These are phyloP conservation scores for Malacosoma neustria DNA, from an alignment of 2,888 invertebrate species.

Conservation along the genomic window DNA sequence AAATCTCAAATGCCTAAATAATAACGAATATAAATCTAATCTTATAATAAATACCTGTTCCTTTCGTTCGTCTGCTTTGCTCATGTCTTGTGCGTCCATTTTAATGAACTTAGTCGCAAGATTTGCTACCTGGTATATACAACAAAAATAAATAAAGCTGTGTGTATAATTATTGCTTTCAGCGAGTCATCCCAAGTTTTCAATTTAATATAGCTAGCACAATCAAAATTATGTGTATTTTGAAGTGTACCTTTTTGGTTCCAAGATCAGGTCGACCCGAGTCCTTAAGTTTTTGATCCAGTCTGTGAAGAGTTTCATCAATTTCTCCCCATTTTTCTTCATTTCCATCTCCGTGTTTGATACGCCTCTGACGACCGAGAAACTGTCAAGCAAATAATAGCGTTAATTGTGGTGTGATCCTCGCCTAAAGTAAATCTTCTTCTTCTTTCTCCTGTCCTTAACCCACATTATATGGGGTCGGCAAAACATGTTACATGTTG, in stretches of 20 bases:
- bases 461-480: too few species aligned
- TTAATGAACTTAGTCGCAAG: conserved; percentile 84
- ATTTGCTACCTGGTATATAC: conserved; percentile 84
- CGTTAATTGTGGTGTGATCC: not conserved
- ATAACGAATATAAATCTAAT: too few species aligned
- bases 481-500: too few species aligned
- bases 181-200: too few species aligned
- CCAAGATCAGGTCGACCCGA: conserved; percentile 58
- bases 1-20: too few species aligned
- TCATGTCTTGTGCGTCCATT: conserved; percentile 70
- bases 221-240: too few species aligned
- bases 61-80: too few species aligned
- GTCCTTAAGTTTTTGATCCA: conserved; percentile 52
- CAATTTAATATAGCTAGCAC: too few species aligned
- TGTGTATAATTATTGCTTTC: too few species aligned
- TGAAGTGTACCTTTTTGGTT: conserved; percentile 81
- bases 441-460: too few species aligned
- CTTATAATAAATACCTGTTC: too few species aligned
- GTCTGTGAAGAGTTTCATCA: conserved; percentile 51
- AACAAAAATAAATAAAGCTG: conserved; percentile 4
- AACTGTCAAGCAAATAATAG: conserved; percentile 29
- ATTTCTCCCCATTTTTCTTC: conserved; percentile 62
- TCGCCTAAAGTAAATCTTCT: too few species aligned
- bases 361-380: conserved; percentile 47
- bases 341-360: conserved; percentile 49